Evolutionary conservation across 2,888 invertebrate species (phyloP), one percentile per base, ranked within the genome.

Genomic region (Phania funesta): DNA sequence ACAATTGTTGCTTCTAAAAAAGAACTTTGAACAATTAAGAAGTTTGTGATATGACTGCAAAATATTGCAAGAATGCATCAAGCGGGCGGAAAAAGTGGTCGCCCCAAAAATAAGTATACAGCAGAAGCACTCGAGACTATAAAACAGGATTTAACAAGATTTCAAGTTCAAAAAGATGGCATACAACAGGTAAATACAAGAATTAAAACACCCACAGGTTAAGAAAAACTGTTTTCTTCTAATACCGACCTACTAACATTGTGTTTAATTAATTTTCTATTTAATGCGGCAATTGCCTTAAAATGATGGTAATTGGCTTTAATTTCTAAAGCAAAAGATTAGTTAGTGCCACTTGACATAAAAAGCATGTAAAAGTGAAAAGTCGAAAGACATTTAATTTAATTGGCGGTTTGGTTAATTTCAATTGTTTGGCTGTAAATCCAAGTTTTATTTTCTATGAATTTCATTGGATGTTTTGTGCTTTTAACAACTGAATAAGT

Each of bases 81-180:
- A 91, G 90, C 91, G 90, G 91, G 90, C 90, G 91, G 91, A 90
- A 91, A 91, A 90, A 90, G 91, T 90, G 90, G 91, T 89, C 90
- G 90, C 87, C 89, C 91, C 89, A 91, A 91, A 89, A 90, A 89
- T 89, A 89, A 90, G 87, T 91, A 91, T 86, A 90, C 91, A 86
- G 90, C 90, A 84, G 89, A 91, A 86, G 91, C 91, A 86, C 90
- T 91, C 85, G 90, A 91, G 88, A 88, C 88, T 85, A 91, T 91
- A 80, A 91, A 91, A 87, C 90, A 91, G 87, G 91, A 91, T 88
- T 87, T 91, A 84, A 90, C 89, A 65, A 88, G 91, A 84, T 90
- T 89, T 85, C 89, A 90, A 90, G 87, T 91, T 88, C 90, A 89
- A 88, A 90, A 89, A 85, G 90, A 90, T 90, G 90, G 90, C 87